Conservation (phyloP, 2,113 vertebrate genomes). For the Corvus moneduloides region DNA sequence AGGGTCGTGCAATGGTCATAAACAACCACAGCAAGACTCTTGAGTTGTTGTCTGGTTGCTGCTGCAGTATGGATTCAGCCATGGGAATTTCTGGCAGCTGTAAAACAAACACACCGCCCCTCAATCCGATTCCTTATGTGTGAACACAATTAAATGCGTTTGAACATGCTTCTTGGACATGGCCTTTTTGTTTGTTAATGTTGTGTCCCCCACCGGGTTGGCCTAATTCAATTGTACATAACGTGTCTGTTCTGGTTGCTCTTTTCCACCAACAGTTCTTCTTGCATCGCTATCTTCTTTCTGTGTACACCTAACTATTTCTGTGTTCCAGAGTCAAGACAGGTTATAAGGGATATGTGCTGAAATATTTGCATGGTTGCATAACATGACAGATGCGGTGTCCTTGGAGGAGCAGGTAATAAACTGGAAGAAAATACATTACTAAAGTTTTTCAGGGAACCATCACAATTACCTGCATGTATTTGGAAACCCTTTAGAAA, state of each 20-base stretch:
- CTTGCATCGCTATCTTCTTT: background rate
- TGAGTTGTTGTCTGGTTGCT: background rate
- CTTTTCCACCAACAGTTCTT: background rate
- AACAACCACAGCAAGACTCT: background rate
- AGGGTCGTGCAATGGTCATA: accelerated
- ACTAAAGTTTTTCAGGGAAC: background rate
- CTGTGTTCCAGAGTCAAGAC: background rate
- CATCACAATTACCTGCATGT: background rate
- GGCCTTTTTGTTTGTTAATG: background rate
- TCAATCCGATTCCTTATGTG: background rate
- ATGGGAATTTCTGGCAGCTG: background rate
- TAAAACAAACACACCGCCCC: background rate
- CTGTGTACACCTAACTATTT: background rate
- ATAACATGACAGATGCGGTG: accelerated
- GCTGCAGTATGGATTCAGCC: background rate
- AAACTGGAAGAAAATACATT: background rate
- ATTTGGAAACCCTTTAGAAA: background rate
- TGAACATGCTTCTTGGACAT: accelerated
- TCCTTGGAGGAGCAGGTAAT: background rate
- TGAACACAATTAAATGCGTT: background rate
- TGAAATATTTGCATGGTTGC: background rate
- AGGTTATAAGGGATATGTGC: background rate
- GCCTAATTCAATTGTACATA: background rate
- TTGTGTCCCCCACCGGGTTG: background rate
- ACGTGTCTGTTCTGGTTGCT: background rate